Conservation (phyloP, 2,113 vertebrate species). For the Paedocypris sp. region DNA sequence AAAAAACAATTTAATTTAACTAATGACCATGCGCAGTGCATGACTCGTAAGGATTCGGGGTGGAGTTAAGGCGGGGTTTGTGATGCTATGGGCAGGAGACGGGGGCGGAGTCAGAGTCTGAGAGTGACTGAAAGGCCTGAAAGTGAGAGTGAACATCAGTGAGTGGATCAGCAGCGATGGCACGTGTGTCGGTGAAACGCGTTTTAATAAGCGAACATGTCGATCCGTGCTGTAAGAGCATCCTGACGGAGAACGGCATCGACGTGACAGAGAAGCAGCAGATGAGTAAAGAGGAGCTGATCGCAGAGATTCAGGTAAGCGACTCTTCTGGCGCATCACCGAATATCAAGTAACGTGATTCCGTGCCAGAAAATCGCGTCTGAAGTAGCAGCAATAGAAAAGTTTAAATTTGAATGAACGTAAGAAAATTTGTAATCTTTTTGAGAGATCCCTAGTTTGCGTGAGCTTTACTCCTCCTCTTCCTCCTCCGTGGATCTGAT, state of each 20-base stretch:
- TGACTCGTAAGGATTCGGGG: no score
- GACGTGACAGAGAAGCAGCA: slow-evolving; percentile 74
- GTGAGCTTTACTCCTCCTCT: background rate
- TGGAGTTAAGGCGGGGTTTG: no score
- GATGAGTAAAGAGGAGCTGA: slow-evolving; percentile 75
- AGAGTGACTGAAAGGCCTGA: no score
- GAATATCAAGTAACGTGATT: background rate
- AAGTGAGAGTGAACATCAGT: no score
- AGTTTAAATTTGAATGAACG: background rate
- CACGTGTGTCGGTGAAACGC: slow-evolving; percentile 62
- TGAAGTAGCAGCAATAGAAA: background rate
- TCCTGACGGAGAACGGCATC: slow-evolving; percentile 78
- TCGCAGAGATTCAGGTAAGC: slow-evolving; percentile 75
- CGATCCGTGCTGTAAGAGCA: slow-evolving; percentile 75
- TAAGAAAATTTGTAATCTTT: background rate
- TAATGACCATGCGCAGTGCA: no score
- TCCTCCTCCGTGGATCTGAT: slow-evolving; percentile 58
- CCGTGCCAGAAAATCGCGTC: background rate
- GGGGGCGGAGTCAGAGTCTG: no score
- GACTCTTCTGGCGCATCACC: background rate
- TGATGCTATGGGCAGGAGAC: no score
- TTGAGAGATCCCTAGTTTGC: background rate
- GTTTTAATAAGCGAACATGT: slow-evolving; percentile 87
- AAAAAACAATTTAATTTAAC: no score
- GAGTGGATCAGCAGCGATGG: slow-evolving; percentile 54